phyloP scores from a whole-genome alignment of 2,113 vertebrate genomes.

The Ochotona princeps region DNA sequence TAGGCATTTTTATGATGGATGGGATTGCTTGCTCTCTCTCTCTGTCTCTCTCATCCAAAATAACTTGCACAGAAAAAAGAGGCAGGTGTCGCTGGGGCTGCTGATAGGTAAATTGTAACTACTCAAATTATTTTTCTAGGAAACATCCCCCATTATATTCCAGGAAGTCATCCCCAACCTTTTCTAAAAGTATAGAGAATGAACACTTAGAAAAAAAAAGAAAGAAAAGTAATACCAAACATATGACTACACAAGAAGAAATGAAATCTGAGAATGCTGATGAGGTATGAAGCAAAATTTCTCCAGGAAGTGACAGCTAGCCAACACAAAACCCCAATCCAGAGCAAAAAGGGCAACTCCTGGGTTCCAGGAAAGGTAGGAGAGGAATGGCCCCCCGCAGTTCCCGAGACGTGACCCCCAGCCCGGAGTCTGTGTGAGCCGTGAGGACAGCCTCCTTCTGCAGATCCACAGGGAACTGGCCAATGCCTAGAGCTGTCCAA shows the following conservation, averaged over 20 bases:
- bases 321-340: not conserved
- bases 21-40: not conserved
- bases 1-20: conserved; percentile 42
- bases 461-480: too few species aligned
- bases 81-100: not conserved
- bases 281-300: not conserved
- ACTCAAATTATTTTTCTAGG: not conserved
- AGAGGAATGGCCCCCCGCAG: not conserved
- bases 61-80: conserved; percentile 14
- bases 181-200: not conserved
- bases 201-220: not conserved
- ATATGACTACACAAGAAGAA: conserved; percentile 1
- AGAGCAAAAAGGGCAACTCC: not conserved
- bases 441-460: conserved; percentile 15
- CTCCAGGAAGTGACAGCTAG: not conserved
- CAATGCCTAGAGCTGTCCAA: too few species aligned
- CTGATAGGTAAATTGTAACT: not conserved
- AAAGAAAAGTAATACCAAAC: conserved; percentile 28
- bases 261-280: conserved; percentile 3
- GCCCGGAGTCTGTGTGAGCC: not conserved
- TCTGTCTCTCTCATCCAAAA: not conserved
- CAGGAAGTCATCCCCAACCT: not conserved
- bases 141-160: not conserved
- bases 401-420: not conserved
- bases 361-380: not conserved